Evolutionary conservation across 92 coral and sea anemone genomes (phyloP).

Genomic region (Diadumene lineata): DNA sequence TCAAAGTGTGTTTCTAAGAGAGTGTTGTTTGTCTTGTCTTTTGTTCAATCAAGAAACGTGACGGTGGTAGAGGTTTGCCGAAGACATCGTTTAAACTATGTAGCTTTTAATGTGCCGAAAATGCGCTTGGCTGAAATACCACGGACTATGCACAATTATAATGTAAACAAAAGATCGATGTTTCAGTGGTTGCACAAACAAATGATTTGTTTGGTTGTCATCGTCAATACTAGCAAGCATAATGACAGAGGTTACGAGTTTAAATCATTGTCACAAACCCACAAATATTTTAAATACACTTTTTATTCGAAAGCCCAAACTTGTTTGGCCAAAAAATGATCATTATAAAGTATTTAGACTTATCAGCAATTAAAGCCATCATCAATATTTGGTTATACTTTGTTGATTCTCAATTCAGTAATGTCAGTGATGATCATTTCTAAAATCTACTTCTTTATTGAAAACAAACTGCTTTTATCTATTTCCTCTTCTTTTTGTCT

Average conservation of each 20-base stretch:
- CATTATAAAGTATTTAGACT: background rate
- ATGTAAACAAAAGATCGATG: conserved; percentile 16
- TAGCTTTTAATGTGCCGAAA: no score
- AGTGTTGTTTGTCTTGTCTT: background rate
- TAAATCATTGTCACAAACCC: no score
- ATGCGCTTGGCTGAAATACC: no score
- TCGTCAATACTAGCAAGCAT: no score
- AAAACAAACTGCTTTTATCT: background rate
- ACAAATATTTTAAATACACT: background rate
- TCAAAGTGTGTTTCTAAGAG: background rate
- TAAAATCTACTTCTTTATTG: background rate
- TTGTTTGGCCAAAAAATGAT: no score
- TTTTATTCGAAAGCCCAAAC: background rate
- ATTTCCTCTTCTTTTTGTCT: background rate
- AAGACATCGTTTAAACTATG: no score
- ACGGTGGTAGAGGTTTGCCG: background rate
- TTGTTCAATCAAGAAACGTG: background rate
- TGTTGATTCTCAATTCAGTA: no score
- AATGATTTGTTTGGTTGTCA: conserved; percentile 6
- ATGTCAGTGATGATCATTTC: background rate
- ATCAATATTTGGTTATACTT: background rate
- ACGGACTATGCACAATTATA: background rate
- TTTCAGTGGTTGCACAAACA: conserved; percentile 28
- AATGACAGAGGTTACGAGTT: no score
- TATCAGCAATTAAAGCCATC: background rate